These are phyloP conservation scores for Allolobophora icterica DNA, from an alignment of 2,888 invertebrate species.

Conservation along the genomic window DNA sequence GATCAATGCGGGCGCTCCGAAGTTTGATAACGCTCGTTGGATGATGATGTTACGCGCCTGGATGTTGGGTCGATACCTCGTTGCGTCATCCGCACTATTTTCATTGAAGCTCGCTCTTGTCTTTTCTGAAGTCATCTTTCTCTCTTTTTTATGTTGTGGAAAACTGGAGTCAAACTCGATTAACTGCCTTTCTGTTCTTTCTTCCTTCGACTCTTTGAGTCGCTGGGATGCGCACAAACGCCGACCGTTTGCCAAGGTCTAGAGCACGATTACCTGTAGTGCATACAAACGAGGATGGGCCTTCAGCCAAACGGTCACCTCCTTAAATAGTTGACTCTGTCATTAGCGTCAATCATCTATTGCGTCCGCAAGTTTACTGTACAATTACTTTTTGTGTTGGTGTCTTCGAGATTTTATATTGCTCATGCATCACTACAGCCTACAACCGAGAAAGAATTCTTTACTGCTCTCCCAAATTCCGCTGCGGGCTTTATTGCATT, in stretches of 20 bases:
- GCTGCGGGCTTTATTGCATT: neutral
- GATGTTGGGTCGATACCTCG: slow-evolving; percentile 34
- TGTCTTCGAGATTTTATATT: no score
- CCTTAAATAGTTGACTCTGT: neutral
- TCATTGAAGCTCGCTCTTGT: no score
- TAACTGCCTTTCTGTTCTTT: neutral
- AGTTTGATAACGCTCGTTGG: slow-evolving; percentile 31
- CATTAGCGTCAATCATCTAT: neutral
- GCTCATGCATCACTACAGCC: neutral
- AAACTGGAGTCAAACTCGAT: neutral
- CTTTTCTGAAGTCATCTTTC: neutral
- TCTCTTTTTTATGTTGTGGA: neutral
- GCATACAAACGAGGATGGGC: neutral
- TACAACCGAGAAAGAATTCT: neutral
- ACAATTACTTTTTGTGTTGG: no score
- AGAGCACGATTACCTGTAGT: neutral
- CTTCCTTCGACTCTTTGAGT: no score
- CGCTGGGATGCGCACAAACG: no score
- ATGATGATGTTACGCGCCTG: slow-evolving; percentile 41
- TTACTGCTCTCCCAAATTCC: no score
- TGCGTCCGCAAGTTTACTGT: no score
- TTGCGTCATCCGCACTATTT: no score
- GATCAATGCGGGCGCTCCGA: neutral
- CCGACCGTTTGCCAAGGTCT: no score
- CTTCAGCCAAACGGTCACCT: neutral